Evolutionary conservation across 2,888 invertebrate species (phyloP).

Genomic region (Monochamus alternatus): DNA sequence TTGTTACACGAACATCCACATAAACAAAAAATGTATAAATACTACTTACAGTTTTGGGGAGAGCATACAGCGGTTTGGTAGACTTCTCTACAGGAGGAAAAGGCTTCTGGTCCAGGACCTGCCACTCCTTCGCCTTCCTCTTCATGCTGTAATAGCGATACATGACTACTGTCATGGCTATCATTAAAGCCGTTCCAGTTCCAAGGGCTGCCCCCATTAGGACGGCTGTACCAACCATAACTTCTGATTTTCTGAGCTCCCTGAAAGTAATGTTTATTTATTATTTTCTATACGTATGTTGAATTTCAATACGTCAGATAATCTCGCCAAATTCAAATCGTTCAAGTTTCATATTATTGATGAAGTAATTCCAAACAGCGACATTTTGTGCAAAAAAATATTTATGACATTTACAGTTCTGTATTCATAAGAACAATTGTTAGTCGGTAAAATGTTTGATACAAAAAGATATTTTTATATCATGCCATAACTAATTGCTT

Average conservation of each 20-base stretch:
- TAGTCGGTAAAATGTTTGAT: too few species aligned
- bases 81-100: slow-evolving; percentile 54
- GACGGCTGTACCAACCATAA: slow-evolving; percentile 79
- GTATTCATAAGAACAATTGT: too few species aligned
- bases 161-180: slow-evolving; percentile 79
- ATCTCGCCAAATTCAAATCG: too few species aligned
- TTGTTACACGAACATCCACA: too few species aligned
- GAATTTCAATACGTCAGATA: too few species aligned
- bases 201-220: slow-evolving; percentile 78
- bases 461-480: too few species aligned
- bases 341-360: too few species aligned
- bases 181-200: slow-evolving; percentile 77
- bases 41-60: slow-evolving; percentile 63
- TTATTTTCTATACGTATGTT: too few species aligned
- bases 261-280: not conserved
- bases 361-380: too few species aligned
- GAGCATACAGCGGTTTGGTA: slow-evolving; percentile 60
- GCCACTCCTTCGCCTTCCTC: slow-evolving; percentile 77
- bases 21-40: not conserved
- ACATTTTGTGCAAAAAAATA: too few species aligned
- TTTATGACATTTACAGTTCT: too few species aligned
- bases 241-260: not conserved
- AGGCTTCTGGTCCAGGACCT: slow-evolving; percentile 63
- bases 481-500: too few species aligned
- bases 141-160: slow-evolving; percentile 78